phyloP scores from a whole-genome alignment of 2,797 vertebrate species.

The Xiphophorus birchmanni region DNA sequence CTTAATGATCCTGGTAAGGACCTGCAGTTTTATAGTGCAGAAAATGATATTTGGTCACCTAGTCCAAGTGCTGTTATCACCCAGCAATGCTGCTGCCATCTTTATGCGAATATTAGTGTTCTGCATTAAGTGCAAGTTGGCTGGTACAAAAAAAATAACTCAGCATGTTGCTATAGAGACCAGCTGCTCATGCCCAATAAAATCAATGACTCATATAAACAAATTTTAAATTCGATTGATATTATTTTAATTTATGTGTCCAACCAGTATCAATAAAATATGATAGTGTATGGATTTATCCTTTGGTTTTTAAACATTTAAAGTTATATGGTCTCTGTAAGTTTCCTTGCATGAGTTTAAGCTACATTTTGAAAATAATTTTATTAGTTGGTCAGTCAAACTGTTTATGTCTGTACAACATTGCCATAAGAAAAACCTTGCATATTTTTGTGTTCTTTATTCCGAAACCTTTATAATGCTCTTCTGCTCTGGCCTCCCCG shows the following conservation, averaged over 20 bases:
- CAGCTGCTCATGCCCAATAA: background rate
- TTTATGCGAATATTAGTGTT: conserved; percentile 44
- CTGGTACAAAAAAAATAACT: conserved; percentile 33
- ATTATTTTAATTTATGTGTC: background rate
- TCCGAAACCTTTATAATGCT: conserved; percentile 7
- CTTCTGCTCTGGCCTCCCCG: conserved; percentile 46
- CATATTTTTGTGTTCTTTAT: conserved; percentile 12
- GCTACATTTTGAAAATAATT: background rate
- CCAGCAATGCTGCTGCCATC: conserved; percentile 1
- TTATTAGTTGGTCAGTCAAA: background rate
- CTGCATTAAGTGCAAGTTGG: conserved; percentile 9
- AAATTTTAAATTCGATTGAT: conserved; percentile 12
- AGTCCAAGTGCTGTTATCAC: conserved; percentile 26
- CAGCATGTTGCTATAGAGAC: conserved; percentile 34
- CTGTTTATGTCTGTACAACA: background rate
- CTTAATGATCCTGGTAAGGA: conserved; percentile 16
- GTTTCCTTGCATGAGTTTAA: background rate
- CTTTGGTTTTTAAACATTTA: background rate
- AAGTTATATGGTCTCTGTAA: background rate
- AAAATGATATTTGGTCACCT: conserved; percentile 24
- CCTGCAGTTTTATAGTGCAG: conserved; percentile 11
- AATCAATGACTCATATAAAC: conserved; percentile 7
- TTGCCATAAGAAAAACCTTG: background rate
- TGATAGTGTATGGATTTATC: conserved; percentile 6
- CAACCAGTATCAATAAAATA: background rate